Evolutionary conservation across 2,888 invertebrate genomes (phyloP).

Genomic region (Seira ritae): DNA sequence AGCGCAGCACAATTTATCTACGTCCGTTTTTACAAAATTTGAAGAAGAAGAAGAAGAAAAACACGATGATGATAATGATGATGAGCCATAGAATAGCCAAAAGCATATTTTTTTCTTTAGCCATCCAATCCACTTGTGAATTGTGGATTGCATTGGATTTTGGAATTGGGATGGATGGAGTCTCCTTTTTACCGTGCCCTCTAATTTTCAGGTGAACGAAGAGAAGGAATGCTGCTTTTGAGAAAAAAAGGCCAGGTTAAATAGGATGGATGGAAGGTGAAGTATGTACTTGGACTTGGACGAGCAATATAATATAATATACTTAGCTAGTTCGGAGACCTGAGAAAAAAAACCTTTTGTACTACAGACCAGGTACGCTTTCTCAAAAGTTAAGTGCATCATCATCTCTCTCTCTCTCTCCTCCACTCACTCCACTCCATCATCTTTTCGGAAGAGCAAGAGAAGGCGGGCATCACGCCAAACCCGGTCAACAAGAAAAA

Average conservation of each 20-base stretch:
- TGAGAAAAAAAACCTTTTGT: too few relatives aligned
- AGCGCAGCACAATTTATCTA: conserved; percentile 40
- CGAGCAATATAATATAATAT: too few relatives aligned
- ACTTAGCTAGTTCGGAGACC: too few relatives aligned
- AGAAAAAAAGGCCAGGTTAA: background rate
- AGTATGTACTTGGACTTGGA: too few relatives aligned
- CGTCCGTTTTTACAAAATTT: conserved; percentile 26
- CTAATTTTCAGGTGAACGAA: conserved; percentile 35
- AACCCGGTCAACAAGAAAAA: conserved; percentile 60
- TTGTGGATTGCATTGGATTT: too few relatives aligned
- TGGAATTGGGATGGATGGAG: background rate
- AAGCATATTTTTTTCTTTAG: background rate
- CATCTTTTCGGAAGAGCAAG: conserved; percentile 9
- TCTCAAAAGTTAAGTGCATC: background rate
- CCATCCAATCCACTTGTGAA: background rate
- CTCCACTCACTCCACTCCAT: conserved; percentile 27
- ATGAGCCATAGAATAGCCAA: too few relatives aligned
- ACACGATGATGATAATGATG: too few relatives aligned
- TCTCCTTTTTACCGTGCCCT: conserved; percentile 21
- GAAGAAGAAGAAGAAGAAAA: background rate
- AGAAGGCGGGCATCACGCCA: conserved; percentile 64
- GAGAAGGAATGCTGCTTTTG: background rate
- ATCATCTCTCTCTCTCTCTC: too few relatives aligned
- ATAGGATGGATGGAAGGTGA: background rate
- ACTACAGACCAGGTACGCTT: background rate